Evolutionary conservation across 1,140 invertebrate genomes (phyloP), one percentile per base, ranked within the genome.

Genomic region (Acyrthosiphon pisum): DNA sequence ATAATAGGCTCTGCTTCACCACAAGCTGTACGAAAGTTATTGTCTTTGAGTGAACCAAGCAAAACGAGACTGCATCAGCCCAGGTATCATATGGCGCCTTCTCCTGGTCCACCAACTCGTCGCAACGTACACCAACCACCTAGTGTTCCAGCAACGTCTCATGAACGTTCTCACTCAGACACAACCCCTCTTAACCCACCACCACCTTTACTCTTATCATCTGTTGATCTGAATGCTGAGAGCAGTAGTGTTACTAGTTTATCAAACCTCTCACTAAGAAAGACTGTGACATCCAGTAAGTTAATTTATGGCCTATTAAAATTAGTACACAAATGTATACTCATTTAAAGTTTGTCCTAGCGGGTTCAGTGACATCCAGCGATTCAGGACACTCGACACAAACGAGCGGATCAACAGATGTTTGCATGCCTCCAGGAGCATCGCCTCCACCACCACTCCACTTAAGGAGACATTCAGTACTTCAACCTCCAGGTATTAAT

Each of bases 201-300:
- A 22, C 93, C 94, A 26, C 93, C 94, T 41, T 93, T 94, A 37
- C 93, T 94, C 2, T 94, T 97, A 93, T 97, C 97, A 6, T 97
- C 97, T 30, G 98, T 99, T 35, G 98, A 99, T 95, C 96, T 99
- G 83, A 98, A 97, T 93, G 98, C 98, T 23, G 99, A 99, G 95
- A 99, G 98, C 95, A 99, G 98, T 95, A 99, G 98, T 95, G 98
- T 99, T 90, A 98, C 98, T 50, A 98, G 98, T 94, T 96, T 99
- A 94, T 98, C 98, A 94, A 98, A 98, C 96, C 96, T 98, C 95
- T 98, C 98, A 86, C 95, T 98, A 94, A 96, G 98, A 94, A 99
- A 99, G 96, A 98, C 98, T 68, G 95, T 97, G 94, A 97, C 97
- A 91, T 97, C 97, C 95, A 97, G 97, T 98, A 95, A 96, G 96